phyloP scores from a whole-genome alignment of 2,113 vertebrate genomes.

The Erinaceus europaeus region DNA sequence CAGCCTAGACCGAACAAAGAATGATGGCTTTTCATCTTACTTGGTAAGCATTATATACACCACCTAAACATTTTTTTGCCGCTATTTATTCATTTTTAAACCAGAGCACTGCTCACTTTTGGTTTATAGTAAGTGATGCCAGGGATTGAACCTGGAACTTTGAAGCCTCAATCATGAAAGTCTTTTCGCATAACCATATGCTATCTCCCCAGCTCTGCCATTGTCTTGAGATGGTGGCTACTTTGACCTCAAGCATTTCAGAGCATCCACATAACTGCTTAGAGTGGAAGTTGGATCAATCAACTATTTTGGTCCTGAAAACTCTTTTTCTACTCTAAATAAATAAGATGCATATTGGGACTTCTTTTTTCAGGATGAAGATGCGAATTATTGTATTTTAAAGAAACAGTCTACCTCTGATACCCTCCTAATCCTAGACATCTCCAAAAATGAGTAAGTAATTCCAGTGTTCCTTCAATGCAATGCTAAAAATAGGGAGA shows the following conservation, averaged over 20 bases:
- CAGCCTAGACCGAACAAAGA: constrained; percentile 88
- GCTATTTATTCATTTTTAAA: too few relatives aligned
- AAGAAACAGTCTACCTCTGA: constrained; percentile 81
- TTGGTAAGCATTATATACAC: constrained; percentile 79
- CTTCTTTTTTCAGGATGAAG: constrained; percentile 83
- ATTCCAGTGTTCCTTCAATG: not conserved
- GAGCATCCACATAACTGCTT: not conserved
- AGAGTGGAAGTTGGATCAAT: not conserved
- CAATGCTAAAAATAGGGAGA: too few relatives aligned
- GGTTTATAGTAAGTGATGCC: too few relatives aligned
- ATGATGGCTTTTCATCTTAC: constrained; percentile 89
- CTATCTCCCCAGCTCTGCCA: too few relatives aligned
- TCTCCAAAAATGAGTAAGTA: constrained; percentile 81
- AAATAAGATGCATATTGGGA: too few relatives aligned
- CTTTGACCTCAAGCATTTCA: fast-evolving
- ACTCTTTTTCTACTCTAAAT: too few relatives aligned
- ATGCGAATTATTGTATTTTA: constrained; percentile 86
- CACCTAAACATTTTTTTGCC: too few relatives aligned
- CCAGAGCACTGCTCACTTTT: too few relatives aligned
- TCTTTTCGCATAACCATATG: too few relatives aligned
- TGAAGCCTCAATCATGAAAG: too few relatives aligned
- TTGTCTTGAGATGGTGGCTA: not conserved
- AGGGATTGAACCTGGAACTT: too few relatives aligned
- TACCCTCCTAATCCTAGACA: constrained; percentile 84
- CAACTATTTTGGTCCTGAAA: not conserved